Base-by-base conservation (phyloP, 2,888 invertebrate genomes). In the Parasteatoda lunata region DNA sequence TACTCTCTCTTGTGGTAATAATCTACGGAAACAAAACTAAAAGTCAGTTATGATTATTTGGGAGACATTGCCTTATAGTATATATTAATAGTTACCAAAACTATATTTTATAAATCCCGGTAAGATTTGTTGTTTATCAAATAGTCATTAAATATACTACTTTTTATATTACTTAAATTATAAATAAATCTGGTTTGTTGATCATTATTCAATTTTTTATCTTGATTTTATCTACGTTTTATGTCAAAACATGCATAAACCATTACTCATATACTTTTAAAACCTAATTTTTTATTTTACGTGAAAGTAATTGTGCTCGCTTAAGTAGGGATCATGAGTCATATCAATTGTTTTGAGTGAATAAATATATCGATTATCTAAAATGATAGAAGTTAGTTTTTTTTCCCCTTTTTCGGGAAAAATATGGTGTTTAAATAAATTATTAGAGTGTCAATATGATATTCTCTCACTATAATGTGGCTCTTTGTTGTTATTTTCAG, bases 11-110 rank as follows among this genome's bases (percentile, higher is more conserved):
- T 65, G 30, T 30, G 30, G 48, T 64, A 54, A 52, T 51, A 75
- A 81, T 81, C 66, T 81, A 8, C 11, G 15, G 54, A 75, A 81
- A 81, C 54, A 68, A 52, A 73, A 68, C 81, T 75, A 81, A 81
- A 81, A 52, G 51, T 72, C 75, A 81, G 54, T 75, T 49, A 81
- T 81, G 81, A 47, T 72, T 47, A 64, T 72, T 52, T 80, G 15
- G 49, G 66, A 65, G 51, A 45, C 47, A 47, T 54, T 69, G 52
- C 52, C 51, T 52, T 68, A 66, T 54, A 66, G 30, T 30, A 30
- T 30, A 30, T 30, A 30, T 2, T 30, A 30, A 30, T 30, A 30
- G 30, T 30, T 30, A 30, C 30, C 30, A 30, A 30, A 30, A 30
- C 30, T 30, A 30, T 30, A 30, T 30, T 30, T 30, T 30, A 30